Evolutionary conservation across 2,888 invertebrate species (phyloP).

Genomic region (Chaetogeoica ovagalla): DNA sequence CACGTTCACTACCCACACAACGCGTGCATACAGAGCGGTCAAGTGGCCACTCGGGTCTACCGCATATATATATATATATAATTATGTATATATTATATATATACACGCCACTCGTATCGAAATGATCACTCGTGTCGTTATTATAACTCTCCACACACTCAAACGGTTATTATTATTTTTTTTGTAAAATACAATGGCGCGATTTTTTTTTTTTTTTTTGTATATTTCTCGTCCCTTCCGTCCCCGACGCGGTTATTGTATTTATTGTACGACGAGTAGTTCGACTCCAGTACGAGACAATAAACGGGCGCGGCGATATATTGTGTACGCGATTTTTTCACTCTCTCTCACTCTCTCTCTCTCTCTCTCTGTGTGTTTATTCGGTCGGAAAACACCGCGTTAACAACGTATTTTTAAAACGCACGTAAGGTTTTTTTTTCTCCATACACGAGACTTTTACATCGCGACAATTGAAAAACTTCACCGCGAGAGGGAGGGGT

Average conservation of each 20-base stretch:
- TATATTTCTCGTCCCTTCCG: no score
- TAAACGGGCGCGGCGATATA: neutral
- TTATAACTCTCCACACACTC: neutral
- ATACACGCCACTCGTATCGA: neutral
- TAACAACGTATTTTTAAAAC: neutral
- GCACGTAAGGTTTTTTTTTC: no score
- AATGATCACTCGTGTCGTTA: neutral
- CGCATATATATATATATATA: neutral
- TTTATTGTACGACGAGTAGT: no score
- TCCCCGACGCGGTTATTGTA: no score
- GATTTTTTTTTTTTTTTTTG: neutral
- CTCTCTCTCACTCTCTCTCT: no score
- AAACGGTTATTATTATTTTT: no score
- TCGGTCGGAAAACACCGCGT: conserved; percentile 14
- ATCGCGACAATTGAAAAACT: no score
- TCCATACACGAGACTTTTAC: no score
- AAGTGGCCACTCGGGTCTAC: conserved; percentile 15
- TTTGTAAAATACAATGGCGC: neutral
- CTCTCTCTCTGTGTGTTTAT: conserved; percentile 1
- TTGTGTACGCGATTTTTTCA: conserved; percentile 26
- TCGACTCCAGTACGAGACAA: no score
- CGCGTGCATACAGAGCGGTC: neutral
- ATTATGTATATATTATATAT: neutral
- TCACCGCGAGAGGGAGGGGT: no score
- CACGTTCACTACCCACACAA: neutral